Evolutionary conservation across 2,888 invertebrate species (phyloP), one percentile per base, ranked within the genome.

Genomic region (Microplitis manilae): DNA sequence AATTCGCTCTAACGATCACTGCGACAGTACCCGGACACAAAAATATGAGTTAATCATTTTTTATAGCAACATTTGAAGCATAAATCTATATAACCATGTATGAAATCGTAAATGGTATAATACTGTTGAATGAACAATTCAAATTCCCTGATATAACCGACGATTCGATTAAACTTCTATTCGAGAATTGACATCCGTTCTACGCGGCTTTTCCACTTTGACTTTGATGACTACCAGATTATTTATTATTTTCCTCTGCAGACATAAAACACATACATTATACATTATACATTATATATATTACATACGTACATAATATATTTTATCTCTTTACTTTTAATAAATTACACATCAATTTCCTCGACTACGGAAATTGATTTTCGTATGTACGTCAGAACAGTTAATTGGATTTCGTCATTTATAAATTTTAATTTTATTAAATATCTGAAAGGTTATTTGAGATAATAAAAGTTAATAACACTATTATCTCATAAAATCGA

Each of bases 141-240:
- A 73, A 65, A 73, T 67, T 30, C 38, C 8, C 30, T 30, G 67
- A 73, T 65, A 73, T 61, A 61, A 61, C 62, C 62, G 62, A 38
- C 62, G 38, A 73, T 73, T 73, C 67, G 65, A 73, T 73, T 59
- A 73, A 73, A 64, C 41, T 67, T 41, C 38, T 30, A 30, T 20
- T 38, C 20, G 39, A n/a, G 67, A 67, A 67, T 65, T 67, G 65
- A 20, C 50, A 39, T 65, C 38, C 15, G 59, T 67, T 61, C 30
- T 60, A 38, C 60, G 9, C 40, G 40, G 60, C 61, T 62, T 73
- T 39, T 65, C 30, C 41, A 41, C 62, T 64, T 73, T 40, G 13
- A 15, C 13, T 59, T 71, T n/a, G 62, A 50, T 50, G 13, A 50
- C 50, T 50, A 1, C 50, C 50, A 50, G 50, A 50, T 50, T 50